Conservation (phyloP, 2,797 vertebrate species). For the Cichlasoma orientale region DNA sequence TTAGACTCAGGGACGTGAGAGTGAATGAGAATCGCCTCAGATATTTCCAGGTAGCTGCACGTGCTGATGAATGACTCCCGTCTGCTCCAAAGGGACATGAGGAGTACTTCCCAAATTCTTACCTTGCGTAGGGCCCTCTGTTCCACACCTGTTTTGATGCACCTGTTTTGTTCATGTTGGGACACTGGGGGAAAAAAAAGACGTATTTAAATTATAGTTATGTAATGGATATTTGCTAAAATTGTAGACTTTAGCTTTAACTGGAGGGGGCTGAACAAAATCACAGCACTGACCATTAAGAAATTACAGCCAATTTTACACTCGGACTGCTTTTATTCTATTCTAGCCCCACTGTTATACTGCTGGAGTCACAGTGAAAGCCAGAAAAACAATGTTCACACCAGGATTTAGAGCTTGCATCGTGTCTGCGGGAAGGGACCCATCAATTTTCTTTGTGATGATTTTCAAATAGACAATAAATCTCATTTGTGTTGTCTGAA, state of each 20-base stretch:
- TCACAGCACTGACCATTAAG: not conserved
- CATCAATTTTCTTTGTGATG: not conserved
- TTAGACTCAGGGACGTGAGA: not conserved
- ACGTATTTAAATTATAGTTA: not conserved
- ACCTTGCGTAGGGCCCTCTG: no score
- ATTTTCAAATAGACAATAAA: not conserved
- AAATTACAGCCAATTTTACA: not conserved
- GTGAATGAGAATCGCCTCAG: not conserved
- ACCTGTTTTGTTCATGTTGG: not conserved
- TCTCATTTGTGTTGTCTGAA: not conserved
- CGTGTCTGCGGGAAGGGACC: not conserved
- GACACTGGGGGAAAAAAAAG: accelerated
- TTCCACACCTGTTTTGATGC: no score
- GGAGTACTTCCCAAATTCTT: no score
- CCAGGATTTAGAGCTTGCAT: not conserved
- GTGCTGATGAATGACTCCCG: no score
- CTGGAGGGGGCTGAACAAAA: not conserved
- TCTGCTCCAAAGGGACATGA: no score
- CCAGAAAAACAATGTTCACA: not conserved
- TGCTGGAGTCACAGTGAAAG: not conserved
- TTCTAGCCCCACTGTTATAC: accelerated
- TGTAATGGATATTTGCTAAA: not conserved
- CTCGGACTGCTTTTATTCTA: not conserved
- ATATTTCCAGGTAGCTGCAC: no score
- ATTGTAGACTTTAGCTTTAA: not conserved